Percentiles rank a stretch among this genome's conserved stretches.
Evolutionary conservation across 2,113 vertebrate genomes (phyloP).

Genomic region (Chamaetylas fuelleborni): DNA sequence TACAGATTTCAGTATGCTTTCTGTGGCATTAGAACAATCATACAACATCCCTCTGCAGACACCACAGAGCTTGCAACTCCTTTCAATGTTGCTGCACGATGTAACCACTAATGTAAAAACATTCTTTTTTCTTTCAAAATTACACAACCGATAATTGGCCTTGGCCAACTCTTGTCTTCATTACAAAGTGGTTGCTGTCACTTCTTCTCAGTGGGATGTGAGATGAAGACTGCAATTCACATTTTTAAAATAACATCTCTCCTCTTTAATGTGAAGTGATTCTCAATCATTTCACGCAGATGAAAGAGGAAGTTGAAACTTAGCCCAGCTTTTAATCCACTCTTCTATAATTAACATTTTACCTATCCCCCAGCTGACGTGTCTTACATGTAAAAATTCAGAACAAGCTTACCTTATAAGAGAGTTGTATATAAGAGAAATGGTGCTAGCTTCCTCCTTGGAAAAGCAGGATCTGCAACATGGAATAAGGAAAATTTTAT

Average conservation of each 20-base stretch:
- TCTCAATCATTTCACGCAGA: neutral
- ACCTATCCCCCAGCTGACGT: neutral
- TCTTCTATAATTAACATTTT: constrained; percentile 45
- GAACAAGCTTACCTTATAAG: neutral
- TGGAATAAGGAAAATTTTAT: constrained; percentile 2
- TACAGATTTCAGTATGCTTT: neutral
- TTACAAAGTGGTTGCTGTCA: constrained; percentile 23
- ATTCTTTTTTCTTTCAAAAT: neutral
- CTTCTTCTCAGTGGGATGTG: neutral
- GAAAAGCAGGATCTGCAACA: neutral
- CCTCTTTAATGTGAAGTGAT: constrained; percentile 14
- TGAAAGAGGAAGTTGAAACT: neutral
- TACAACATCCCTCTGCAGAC: neutral
- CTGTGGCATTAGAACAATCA: neutral
- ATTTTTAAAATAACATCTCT: constrained; percentile 40
- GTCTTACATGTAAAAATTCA: neutral
- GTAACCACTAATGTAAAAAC: neutral
- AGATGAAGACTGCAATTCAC: constrained; percentile 2
- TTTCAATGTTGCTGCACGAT: neutral
- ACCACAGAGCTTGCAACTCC: neutral
- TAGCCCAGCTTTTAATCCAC: constrained; percentile 7
- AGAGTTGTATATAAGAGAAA: neutral
- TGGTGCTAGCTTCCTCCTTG: neutral
- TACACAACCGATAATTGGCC: neutral
- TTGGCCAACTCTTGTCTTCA: neutral